These are phyloP conservation scores for Propithecus deckenii DNA, from an alignment of 2,797 vertebrate species.

Conservation along the genomic window DNA sequence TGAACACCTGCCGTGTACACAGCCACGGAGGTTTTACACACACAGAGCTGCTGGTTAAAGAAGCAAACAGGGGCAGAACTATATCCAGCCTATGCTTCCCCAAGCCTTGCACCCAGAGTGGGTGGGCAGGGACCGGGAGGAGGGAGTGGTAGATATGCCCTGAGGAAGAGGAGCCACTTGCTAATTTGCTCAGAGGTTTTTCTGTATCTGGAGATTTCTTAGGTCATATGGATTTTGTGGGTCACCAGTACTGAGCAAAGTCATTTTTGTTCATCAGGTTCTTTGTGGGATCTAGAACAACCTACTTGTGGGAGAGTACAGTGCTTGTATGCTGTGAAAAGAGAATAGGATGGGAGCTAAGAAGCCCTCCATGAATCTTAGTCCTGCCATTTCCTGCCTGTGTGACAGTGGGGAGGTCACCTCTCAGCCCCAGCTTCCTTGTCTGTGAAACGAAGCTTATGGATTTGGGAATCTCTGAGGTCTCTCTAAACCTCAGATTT, in stretches of 20 bases:
- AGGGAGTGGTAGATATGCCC: not conserved
- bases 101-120: not conserved
- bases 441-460: not conserved
- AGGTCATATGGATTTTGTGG: not conserved
- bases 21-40: not conserved
- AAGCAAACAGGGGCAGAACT: not conserved
- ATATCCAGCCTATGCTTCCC: not conserved
- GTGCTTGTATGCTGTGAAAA: not conserved
- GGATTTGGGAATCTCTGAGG: not conserved
- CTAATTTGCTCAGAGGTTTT: not conserved
- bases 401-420: not conserved
- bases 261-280: not conserved
- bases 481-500: not conserved
- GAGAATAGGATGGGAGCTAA: not conserved
- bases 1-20: accelerated
- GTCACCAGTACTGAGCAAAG: not conserved
- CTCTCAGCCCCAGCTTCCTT: not conserved
- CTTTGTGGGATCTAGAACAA: not conserved
- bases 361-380: not conserved
- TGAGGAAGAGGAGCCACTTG: not conserved
- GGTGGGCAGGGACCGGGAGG: too few relatives aligned
- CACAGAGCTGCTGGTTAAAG: not conserved
- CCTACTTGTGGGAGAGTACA: not conserved
- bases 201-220: not conserved
- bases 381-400: not conserved